Conservation (phyloP, 2,888 invertebrate species). For the Sinopyrophorus schimmeli region DNA sequence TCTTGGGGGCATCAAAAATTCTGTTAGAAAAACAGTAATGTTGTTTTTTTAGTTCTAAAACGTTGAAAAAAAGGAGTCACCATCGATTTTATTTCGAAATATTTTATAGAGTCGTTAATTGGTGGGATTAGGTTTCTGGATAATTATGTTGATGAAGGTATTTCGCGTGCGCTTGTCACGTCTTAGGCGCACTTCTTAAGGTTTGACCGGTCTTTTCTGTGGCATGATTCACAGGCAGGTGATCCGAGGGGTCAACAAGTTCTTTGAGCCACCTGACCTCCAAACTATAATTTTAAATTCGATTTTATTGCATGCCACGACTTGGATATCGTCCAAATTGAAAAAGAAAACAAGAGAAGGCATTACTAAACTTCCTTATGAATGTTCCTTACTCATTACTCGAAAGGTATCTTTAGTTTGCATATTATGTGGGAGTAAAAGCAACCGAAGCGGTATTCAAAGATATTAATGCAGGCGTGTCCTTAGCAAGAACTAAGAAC, state of each 20-base stretch:
- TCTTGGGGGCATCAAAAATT: too few species aligned
- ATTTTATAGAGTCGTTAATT: too few species aligned
- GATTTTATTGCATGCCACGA: too few species aligned
- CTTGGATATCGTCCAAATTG: too few species aligned
- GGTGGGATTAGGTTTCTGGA: conserved; percentile 14
- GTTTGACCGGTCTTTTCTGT: conserved; percentile 12
- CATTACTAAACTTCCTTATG: too few species aligned
- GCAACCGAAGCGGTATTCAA: conserved; percentile 19
- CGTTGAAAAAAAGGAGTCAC: too few species aligned
- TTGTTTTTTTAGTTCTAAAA: too few species aligned
- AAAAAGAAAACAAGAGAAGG: too few species aligned
- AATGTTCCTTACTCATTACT: too few species aligned
- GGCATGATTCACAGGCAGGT: conserved; percentile 22
- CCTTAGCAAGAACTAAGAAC: conserved; percentile 27
- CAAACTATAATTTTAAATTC: conserved; percentile 14
- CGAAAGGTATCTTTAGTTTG: conserved; percentile 12
- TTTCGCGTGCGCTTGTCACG: conserved; percentile 25
- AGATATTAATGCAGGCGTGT: conserved; percentile 19
- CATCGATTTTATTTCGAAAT: too few species aligned
- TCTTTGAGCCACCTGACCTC: conserved; percentile 24
- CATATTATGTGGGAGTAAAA: conserved; percentile 27
- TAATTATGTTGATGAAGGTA: conserved; percentile 17
- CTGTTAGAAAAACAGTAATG: too few species aligned
- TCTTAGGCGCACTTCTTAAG: conserved; percentile 14
- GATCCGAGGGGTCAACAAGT: conserved; percentile 21